Evolutionary conservation across 2,113 vertebrate genomes (phyloP).

Genomic region (Nibea coibor): DNA sequence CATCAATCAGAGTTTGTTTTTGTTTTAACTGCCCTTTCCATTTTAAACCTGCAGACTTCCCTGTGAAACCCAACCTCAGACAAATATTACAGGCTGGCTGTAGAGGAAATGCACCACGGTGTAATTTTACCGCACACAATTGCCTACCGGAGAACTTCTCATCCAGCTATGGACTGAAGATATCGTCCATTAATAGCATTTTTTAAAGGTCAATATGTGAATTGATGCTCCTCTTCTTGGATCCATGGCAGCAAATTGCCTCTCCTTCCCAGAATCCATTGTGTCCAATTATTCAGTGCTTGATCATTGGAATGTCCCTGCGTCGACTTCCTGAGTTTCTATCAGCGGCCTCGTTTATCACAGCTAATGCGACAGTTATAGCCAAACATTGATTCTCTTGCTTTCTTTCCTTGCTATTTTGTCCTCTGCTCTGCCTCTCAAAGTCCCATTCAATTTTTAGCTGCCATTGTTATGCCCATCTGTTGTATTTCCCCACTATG

Average conservation of each 20-base stretch:
- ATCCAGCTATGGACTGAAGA: slow-evolving; percentile 54
- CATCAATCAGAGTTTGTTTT: slow-evolving; percentile 23
- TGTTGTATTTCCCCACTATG: slow-evolving; percentile 23
- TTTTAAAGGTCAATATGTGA: slow-evolving; percentile 76
- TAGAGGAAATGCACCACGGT: not conserved
- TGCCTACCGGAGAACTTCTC: slow-evolving; percentile 30
- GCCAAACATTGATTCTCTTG: slow-evolving; percentile 72
- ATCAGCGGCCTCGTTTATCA: slow-evolving; percentile 61
- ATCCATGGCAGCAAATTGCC: slow-evolving; percentile 66
- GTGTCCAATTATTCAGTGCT: slow-evolving; percentile 70
- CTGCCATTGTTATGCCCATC: slow-evolving; percentile 54
- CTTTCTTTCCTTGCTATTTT: slow-evolving; percentile 52
- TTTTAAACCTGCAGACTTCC: slow-evolving; percentile 18
- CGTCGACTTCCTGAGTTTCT: slow-evolving; percentile 56
- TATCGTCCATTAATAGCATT: slow-evolving; percentile 66
- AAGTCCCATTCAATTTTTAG: slow-evolving; percentile 51
- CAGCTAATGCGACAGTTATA: slow-evolving; percentile 70
- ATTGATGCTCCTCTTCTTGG: slow-evolving; percentile 62
- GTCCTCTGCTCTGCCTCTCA: slow-evolving; percentile 51
- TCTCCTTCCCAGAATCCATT: slow-evolving; percentile 69
- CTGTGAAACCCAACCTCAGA: not conserved
- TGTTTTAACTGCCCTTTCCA: slow-evolving; percentile 25
- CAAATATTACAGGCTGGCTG: slow-evolving; percentile 18
- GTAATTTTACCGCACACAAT: slow-evolving; percentile 28
- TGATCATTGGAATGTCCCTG: slow-evolving; percentile 69